These are phyloP conservation scores for Otocyon megalotis DNA, from an alignment of 2,113 vertebrate genomes.

Conservation along the genomic window DNA sequence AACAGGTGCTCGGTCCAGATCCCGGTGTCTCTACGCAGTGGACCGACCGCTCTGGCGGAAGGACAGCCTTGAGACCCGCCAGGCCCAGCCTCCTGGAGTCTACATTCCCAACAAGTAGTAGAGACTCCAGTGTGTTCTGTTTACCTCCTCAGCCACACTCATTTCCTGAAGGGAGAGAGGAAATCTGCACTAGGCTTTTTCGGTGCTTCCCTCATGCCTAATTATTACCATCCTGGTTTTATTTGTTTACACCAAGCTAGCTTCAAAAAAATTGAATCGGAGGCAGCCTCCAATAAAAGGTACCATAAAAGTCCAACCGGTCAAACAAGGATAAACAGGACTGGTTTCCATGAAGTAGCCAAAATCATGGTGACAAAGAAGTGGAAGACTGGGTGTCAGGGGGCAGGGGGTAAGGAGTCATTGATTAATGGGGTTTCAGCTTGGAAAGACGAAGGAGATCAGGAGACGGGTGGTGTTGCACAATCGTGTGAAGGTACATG, in stretches of 20 bases:
- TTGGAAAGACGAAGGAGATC: not conserved
- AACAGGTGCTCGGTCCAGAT: constrained; percentile 57
- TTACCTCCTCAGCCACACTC: not conserved
- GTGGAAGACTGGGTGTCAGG: not conserved
- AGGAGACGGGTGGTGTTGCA: not conserved
- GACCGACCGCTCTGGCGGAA: not conserved
- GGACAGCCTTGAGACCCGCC: not conserved
- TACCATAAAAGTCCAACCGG: constrained; percentile 26
- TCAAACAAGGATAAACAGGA: not conserved
- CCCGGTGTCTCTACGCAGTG: not conserved
- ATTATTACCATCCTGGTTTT: constrained; percentile 52
- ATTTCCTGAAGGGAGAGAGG: not conserved
- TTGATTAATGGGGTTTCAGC: not conserved
- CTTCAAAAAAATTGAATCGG: constrained; percentile 3
- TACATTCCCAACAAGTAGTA: not conserved
- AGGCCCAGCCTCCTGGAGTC: not conserved
- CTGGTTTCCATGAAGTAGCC: not conserved
- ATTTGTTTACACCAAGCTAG: constrained; percentile 66
- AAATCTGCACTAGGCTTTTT: not conserved
- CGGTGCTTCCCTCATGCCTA: not conserved
- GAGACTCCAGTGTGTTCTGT: not conserved
- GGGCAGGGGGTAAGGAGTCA: not conserved
- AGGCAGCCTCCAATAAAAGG: constrained; percentile 57
- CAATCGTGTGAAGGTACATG: not conserved
- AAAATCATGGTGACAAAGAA: not conserved